Percentiles rank a stretch among this genome's conserved stretches.
phyloP scores from a whole-genome alignment of 2,888 invertebrate species.

The Melinopterus prodromus region DNA sequence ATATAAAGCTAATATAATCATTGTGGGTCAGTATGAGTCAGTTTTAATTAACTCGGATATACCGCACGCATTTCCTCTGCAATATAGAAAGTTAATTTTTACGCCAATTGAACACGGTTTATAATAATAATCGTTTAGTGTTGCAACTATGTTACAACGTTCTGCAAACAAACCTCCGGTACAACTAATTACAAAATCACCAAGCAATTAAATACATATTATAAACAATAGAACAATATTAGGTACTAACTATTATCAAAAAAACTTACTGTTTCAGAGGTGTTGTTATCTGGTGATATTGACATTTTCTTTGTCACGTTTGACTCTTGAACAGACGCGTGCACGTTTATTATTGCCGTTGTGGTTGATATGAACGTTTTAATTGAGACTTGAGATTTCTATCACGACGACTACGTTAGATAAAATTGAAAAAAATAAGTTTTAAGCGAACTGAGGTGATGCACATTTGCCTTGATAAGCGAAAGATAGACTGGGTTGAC shows the following conservation, averaged over 20 bases:
- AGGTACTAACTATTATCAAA: background rate
- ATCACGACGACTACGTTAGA: background rate
- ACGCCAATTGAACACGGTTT: background rate
- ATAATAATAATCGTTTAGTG: background rate
- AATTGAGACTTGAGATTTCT: background rate
- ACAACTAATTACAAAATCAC: background rate
- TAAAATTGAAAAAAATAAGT: background rate
- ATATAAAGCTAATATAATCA: no score
- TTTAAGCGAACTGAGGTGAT: background rate
- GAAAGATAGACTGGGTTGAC: background rate
- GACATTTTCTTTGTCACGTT: slow-evolving; percentile 10
- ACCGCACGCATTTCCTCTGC: background rate
- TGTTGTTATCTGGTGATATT: slow-evolving; percentile 20
- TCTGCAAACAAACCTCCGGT: background rate
- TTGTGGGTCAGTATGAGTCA: background rate
- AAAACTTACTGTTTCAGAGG: slow-evolving; percentile 24
- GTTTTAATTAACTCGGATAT: background rate
- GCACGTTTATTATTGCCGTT: background rate
- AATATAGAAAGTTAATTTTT: background rate
- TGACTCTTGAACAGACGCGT: background rate
- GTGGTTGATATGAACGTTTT: background rate
- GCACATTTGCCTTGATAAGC: background rate
- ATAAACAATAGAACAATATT: background rate
- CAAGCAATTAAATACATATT: background rate
- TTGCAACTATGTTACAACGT: background rate